Base-by-base conservation (phyloP, 1,140 invertebrate genomes). In the Spodoptera litura region DNA sequence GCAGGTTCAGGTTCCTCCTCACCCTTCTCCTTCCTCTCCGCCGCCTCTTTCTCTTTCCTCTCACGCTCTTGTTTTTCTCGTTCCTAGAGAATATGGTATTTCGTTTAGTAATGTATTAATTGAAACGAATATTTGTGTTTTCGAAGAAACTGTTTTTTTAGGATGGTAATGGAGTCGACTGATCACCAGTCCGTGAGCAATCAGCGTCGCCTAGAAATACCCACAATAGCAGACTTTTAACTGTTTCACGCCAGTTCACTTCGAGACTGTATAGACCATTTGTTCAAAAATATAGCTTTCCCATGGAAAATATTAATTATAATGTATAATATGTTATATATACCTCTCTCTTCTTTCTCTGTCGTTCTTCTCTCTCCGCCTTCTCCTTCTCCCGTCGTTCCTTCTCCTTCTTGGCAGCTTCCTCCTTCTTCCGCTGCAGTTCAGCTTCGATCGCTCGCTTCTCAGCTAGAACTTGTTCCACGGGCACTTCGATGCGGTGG, bases 401-500 rank as follows among this genome's bases (percentile, higher is more conserved):
- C 20, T 75, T 78, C 66, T 87, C 87, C 27, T 77, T 88, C 56
- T 80, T 80, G 4, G 80, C 72, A 0, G 78, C 80, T 35, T 91
- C 91, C 51, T 94, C 90, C 15, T 88, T 88, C 71, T 87, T 78
- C 55, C 79, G 77, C 64, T 86, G 82, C 1, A 90, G 79, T 27
- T 90, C 85, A n/a, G 84, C 91, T 15, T 93, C 91, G 2, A 86
- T 81, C 3, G 79, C 81, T 4, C 86, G 81, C 80, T 91, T 94
- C 84, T 94, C 92, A 78, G 92, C 92, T 27, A 94, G 68, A 1
- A 93, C 87, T 78, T 93, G 86, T 68, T 94, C 90, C 0, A 94
- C 82, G 0, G 94, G 94, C 27, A 94, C 87, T 66, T 94, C 89
- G 10, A 94, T 66, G 31, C 91, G 86, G 56, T 91, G 87, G 49